Percentiles rank a stretch among this genome's conserved stretches.
These are phyloP conservation scores for Metaphire vulgaris DNA, from an alignment of 1,140 invertebrate genomes.

Conservation along the genomic window DNA sequence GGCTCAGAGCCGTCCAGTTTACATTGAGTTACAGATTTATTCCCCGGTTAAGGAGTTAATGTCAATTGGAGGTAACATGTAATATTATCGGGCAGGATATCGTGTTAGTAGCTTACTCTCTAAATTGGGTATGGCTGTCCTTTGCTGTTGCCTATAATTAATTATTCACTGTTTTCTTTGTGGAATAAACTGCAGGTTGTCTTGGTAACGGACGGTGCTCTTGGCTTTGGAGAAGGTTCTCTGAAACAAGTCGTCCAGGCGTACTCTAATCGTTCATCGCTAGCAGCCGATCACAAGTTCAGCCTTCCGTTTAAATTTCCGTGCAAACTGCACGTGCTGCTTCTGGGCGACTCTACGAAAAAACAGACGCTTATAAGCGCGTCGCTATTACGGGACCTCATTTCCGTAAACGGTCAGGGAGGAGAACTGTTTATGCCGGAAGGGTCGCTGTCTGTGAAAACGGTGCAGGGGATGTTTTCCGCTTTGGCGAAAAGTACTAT, in stretches of 20 bases:
- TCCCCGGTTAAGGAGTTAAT: too few relatives aligned
- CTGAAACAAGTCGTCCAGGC: conserved; percentile 49
- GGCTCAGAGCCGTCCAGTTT: too few relatives aligned
- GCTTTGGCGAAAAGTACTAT: conserved; percentile 70
- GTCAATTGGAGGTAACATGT: too few relatives aligned
- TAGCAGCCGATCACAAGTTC: conserved; percentile 49
- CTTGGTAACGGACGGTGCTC: conserved; percentile 72
- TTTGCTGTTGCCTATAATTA: too few relatives aligned
- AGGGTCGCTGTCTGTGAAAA: conserved; percentile 45
- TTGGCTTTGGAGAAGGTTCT: conserved; percentile 60
- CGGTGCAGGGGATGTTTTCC: conserved; percentile 63
- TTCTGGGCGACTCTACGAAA: conserved; percentile 54
- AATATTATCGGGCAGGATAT: too few relatives aligned
- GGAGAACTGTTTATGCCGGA: conserved; percentile 27
- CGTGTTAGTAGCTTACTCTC: too few relatives aligned
- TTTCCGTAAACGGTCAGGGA: background rate
- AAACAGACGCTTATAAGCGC: background rate
- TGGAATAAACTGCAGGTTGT: too few relatives aligned
- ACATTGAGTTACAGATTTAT: too few relatives aligned
- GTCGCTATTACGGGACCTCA: conserved; percentile 10
- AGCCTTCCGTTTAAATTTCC: conserved; percentile 72
- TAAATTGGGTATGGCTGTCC: too few relatives aligned
- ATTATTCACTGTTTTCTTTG: too few relatives aligned
- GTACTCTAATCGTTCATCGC: conserved; percentile 30
- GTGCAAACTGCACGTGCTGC: conserved; percentile 69